A percentile compares a stretch with the other conserved stretches of the same genome.
These are phyloP conservation scores for Blastobasis adustella DNA, from an alignment of 2,888 invertebrate species.

Conservation along the genomic window DNA sequence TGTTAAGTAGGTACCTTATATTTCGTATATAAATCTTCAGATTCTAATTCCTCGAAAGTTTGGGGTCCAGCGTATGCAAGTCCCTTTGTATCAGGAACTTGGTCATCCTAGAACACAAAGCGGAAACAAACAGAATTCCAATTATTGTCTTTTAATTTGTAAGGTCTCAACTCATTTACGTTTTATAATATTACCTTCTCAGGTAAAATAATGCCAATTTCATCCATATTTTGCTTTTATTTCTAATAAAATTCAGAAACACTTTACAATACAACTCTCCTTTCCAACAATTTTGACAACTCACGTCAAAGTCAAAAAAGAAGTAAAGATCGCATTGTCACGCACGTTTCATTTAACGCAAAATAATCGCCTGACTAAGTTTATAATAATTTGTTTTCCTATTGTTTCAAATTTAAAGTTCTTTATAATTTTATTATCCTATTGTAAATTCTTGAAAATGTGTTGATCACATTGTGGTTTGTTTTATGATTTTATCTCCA, in stretches of 20 bases:
- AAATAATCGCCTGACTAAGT: no score
- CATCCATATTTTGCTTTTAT: constrained; percentile 78
- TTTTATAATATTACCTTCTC: constrained; percentile 80
- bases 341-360: constrained; percentile 18
- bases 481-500: no score
- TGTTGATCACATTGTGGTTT: no score
- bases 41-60: constrained; percentile 86
- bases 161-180: no score
- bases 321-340: constrained; percentile 30
- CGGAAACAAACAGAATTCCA: neutral
- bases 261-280: constrained; percentile 3
- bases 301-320: neutral
- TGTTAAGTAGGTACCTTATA: constrained; percentile 81
- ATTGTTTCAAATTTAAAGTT: no score
- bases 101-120: constrained; percentile 74
- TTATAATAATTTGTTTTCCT: no score
- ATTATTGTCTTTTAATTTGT: no score
- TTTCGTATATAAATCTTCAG: constrained; percentile 96
- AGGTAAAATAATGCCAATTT: constrained; percentile 84
- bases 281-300: neutral
- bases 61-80: constrained; percentile 79
- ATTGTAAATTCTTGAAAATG: no score
- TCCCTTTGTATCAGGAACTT: constrained; percentile 77
- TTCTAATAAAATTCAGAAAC: constrained; percentile 8
- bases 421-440: no score